phyloP scores from a whole-genome alignment of 1,140 invertebrate species.

The Zaprionus kolodkinae region DNA sequence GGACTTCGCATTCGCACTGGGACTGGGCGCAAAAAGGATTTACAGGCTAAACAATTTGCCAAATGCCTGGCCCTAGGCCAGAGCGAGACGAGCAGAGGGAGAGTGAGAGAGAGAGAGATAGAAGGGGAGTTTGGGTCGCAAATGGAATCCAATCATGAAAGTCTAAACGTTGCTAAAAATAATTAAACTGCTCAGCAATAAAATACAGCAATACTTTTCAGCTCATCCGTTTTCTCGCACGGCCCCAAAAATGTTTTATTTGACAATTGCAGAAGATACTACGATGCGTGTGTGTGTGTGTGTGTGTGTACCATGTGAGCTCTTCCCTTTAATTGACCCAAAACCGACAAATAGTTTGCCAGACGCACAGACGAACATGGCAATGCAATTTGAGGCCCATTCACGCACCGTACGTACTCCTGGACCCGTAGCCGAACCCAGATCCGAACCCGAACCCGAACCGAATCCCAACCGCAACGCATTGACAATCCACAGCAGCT shows the following conservation, averaged over 20 bases:
- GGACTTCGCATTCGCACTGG: not conserved
- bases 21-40: slow-evolving; percentile 55
- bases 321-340: slow-evolving; percentile 22
- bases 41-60: slow-evolving; percentile 49
- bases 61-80: slow-evolving; percentile 31
- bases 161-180: slow-evolving; percentile 29
- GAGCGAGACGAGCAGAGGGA: not conserved
- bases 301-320: too few species aligned
- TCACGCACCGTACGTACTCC: not conserved
- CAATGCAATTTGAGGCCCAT: slow-evolving; percentile 31
- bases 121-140: slow-evolving; percentile 8
- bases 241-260: slow-evolving; percentile 6
- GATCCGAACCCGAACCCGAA: not conserved
- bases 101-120: not conserved
- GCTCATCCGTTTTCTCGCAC: not conserved
- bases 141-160: slow-evolving; percentile 44
- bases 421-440: too few species aligned
- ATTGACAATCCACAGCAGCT: slow-evolving; percentile 61
- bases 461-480: slow-evolving; percentile 1
- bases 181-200: slow-evolving; percentile 35
- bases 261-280: slow-evolving; percentile 21
- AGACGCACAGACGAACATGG: slow-evolving; percentile 13
- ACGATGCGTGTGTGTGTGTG: slow-evolving; percentile 3
- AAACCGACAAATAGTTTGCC: slow-evolving; percentile 16
- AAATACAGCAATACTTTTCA: slow-evolving; percentile 22